These are phyloP conservation scores for Gambusia yucatana DNA, from an alignment of 2,797 vertebrate species.

Conservation along the genomic window DNA sequence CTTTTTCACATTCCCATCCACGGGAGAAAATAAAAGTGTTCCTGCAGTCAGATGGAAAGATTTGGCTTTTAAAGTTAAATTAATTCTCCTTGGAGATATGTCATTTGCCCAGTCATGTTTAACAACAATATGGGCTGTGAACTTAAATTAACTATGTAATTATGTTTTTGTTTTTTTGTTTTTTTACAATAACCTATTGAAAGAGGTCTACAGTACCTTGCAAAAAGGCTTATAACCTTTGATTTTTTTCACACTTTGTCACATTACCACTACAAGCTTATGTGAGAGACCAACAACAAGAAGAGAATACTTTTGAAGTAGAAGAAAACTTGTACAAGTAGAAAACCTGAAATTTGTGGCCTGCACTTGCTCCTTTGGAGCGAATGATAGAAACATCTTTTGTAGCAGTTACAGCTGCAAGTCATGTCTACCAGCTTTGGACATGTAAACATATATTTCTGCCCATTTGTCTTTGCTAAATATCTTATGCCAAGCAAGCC, in stretches of 20 bases:
- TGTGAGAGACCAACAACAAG: not conserved
- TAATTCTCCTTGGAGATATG: slow-evolving; percentile 12
- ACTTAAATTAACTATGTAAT: slow-evolving; percentile 45
- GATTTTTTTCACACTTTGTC: not conserved
- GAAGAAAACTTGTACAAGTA: not conserved
- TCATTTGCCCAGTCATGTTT: slow-evolving; percentile 44
- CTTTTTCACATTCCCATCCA: slow-evolving; percentile 38
- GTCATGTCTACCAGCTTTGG: not conserved
- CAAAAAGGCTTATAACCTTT: not conserved
- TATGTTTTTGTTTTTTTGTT: not conserved
- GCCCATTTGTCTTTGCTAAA: not conserved
- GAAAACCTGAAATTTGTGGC: not conserved
- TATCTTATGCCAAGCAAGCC: not conserved
- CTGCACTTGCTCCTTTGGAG: too few relatives aligned
- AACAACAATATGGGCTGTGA: slow-evolving; percentile 57
- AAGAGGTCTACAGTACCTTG: not conserved
- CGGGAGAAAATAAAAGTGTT: slow-evolving; percentile 32
- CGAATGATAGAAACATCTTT: not conserved
- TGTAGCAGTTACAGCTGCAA: too few relatives aligned
- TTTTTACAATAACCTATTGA: not conserved
- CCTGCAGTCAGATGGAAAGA: slow-evolving; percentile 19
- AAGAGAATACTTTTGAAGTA: too few relatives aligned
- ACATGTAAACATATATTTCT: not conserved
- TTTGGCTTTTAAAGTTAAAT: slow-evolving; percentile 20
- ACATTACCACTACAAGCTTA: not conserved